These are phyloP conservation scores for Drosophila suboccidentalis DNA, from an alignment of 2,888 invertebrate genomes.

Conservation along the genomic window DNA sequence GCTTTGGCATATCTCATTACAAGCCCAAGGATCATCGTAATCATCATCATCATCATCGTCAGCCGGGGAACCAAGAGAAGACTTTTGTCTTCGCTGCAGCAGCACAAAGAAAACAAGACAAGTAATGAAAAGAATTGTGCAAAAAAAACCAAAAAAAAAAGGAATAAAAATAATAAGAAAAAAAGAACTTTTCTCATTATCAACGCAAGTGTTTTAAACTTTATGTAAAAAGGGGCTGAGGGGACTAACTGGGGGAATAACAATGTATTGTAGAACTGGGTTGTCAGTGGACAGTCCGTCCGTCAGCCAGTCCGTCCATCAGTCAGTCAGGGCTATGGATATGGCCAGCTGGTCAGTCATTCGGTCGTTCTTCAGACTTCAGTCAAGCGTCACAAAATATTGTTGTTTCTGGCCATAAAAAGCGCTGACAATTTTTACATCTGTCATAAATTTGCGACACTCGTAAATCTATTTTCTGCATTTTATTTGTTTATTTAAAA, in stretches of 20 bases:
- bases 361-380: constrained; percentile 46
- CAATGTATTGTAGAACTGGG: constrained; percentile 16
- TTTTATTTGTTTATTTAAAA: constrained; percentile 81
- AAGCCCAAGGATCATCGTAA: constrained; percentile 68
- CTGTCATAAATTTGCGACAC: constrained; percentile 75
- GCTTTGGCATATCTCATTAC: constrained; percentile 69
- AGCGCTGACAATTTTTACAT: constrained; percentile 76
- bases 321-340: constrained; percentile 48
- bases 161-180: constrained; percentile 27
- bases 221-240: constrained; percentile 16
- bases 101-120: constrained; percentile 48
- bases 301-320: constrained; percentile 29
- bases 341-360: constrained; percentile 62
- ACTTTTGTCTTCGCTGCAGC: constrained; percentile 53
- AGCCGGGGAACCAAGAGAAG: constrained; percentile 11
- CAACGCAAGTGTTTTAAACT: constrained; percentile 70
- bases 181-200: constrained; percentile 73
- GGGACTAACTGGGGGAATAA: not conserved
- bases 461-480: constrained; percentile 79
- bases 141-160: constrained; percentile 30
- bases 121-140: constrained; percentile 44
- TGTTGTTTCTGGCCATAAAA: constrained; percentile 48
- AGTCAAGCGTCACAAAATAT: constrained; percentile 54
- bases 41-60: constrained; percentile 25
- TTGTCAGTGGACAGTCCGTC: constrained; percentile 25